phyloP scores from a whole-genome alignment of 1,140 invertebrate genomes.

The Sinella curviseta region DNA sequence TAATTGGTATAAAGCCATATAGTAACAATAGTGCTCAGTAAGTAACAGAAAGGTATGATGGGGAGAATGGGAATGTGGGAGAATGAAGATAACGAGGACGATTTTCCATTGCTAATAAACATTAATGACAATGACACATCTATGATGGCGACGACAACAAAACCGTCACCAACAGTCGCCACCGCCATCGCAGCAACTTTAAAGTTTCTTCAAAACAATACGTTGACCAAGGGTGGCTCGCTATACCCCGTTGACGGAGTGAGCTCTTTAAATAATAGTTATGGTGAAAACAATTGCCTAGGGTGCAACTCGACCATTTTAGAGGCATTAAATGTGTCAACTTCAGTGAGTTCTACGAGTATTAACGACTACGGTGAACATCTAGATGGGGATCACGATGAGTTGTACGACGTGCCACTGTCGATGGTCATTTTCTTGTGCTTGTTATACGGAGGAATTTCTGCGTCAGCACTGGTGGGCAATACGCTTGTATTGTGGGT shows the following conservation, averaged over 20 bases:
- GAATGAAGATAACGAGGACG: no score
- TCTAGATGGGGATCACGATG: constrained; percentile 34
- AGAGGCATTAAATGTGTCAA: background rate
- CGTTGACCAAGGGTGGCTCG: no score
- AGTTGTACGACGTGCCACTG: constrained; percentile 70
- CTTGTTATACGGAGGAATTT: constrained; percentile 77
- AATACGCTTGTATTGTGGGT: constrained; percentile 81
- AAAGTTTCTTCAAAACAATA: no score
- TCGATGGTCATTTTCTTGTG: constrained; percentile 72
- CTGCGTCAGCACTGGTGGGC: constrained; percentile 74
- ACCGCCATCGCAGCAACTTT: no score
- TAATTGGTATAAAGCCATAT: no score
- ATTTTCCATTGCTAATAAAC: no score
- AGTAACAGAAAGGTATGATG: no score
- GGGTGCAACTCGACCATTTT: background rate
- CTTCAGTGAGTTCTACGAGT: background rate
- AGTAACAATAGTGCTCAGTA: no score
- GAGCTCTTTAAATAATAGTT: background rate
- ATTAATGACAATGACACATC: no score
- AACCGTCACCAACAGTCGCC: no score
- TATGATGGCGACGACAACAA: no score
- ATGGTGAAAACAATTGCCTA: background rate
- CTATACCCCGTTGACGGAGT: background rate
- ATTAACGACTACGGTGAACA: background rate
- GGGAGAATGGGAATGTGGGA: no score